These are phyloP conservation scores for Eurypyga helias DNA, from an alignment of 2,113 vertebrate species.

Conservation along the genomic window DNA sequence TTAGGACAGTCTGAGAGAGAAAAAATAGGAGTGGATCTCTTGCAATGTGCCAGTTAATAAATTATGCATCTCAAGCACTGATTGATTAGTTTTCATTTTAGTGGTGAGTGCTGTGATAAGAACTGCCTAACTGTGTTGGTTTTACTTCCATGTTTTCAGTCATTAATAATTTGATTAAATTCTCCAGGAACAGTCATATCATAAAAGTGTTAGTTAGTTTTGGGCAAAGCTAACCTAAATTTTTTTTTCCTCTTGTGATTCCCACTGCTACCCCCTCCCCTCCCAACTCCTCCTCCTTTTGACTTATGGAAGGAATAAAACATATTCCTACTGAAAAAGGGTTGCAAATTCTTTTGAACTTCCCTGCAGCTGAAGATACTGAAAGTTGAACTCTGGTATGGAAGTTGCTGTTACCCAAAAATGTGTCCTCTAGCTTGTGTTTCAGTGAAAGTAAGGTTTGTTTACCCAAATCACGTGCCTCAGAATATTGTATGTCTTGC, in stretches of 20 bases:
- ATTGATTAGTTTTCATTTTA: background rate
- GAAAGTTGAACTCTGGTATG: constrained; percentile 50
- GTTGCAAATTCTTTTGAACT: constrained; percentile 50
- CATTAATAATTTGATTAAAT: background rate
- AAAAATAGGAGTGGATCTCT: background rate
- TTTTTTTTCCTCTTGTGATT: background rate
- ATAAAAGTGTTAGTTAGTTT: background rate
- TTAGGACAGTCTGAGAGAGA: background rate
- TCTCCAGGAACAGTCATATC: background rate
- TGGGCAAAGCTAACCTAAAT: background rate
- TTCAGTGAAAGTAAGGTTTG: constrained; percentile 48
- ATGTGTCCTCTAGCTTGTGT: constrained; percentile 32
- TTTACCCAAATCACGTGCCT: background rate
- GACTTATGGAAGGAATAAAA: constrained; percentile 52
- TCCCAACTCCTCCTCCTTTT: background rate
- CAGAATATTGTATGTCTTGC: constrained; percentile 46
- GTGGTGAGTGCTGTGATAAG: background rate
- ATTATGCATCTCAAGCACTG: background rate
- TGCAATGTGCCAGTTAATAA: background rate
- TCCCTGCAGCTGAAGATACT: constrained; percentile 54
- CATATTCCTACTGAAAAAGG: constrained; percentile 36
- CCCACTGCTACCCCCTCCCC: too few relatives aligned
- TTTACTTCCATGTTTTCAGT: background rate
- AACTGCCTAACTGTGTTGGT: background rate
- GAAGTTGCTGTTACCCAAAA: constrained; percentile 14